Conservation (phyloP, 2,797 vertebrate genomes). For the Cynodonichthys magdalenae region DNA sequence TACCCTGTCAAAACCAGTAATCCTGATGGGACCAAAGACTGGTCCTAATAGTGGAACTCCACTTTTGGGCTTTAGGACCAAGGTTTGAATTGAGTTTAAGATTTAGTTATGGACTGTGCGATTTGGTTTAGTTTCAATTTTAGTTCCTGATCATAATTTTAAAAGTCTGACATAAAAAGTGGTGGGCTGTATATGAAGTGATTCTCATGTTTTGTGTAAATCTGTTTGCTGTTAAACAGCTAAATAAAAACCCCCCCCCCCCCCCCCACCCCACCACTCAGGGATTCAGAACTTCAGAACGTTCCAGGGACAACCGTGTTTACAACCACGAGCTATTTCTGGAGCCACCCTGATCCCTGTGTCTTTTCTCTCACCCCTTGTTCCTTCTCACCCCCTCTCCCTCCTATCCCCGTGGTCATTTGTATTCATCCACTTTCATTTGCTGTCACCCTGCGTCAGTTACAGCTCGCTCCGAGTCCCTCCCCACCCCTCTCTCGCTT, state of each 20-base stretch:
- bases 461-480: constrained; percentile 55
- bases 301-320: constrained; percentile 31
- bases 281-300: constrained; percentile 1
- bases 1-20: no score
- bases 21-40: no score
- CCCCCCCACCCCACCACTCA: constrained; percentile 4
- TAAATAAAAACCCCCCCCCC: no score
- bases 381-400: constrained; percentile 27
- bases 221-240: neutral
- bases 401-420: constrained; percentile 63
- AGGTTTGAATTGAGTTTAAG: no score
- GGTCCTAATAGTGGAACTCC: no score
- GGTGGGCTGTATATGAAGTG: neutral
- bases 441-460: constrained; percentile 63
- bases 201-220: neutral
- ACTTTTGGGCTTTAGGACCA: no score
- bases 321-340: constrained; percentile 48
- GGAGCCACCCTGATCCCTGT: constrained; percentile 22
- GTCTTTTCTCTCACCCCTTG: constrained; percentile 7
- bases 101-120: no score
- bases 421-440: constrained; percentile 75
- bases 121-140: no score
- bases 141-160: no score
- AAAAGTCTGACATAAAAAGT: no score
- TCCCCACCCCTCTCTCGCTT: constrained; percentile 50